Conservation (phyloP, 2,797 vertebrate species). For the Mionectes olivaceus region DNA sequence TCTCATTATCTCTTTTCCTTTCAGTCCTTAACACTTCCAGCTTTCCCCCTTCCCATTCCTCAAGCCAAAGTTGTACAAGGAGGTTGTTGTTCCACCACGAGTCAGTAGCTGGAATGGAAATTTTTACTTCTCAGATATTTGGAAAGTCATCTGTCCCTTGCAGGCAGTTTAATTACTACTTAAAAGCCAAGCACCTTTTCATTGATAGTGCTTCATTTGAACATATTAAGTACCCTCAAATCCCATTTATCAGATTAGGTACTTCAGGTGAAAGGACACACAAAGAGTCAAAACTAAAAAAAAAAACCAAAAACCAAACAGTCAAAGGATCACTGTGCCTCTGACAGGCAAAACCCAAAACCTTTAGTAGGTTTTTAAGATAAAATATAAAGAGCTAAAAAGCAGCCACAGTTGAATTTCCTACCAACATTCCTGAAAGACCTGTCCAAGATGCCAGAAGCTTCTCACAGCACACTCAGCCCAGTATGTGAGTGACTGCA, state of each 20-base stretch:
- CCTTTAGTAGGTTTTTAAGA: background rate
- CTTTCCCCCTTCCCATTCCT: background rate
- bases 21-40: background rate
- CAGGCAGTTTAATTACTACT: background rate
- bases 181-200: background rate
- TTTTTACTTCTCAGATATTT: background rate
- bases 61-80: background rate
- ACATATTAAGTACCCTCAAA: background rate
- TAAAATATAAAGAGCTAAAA: background rate
- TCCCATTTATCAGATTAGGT: background rate
- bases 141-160: background rate
- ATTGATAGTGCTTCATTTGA: fast-evolving
- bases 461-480: background rate
- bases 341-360: background rate
- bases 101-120: background rate
- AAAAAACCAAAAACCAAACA: background rate
- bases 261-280: background rate
- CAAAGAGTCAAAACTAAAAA: background rate
- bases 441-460: background rate
- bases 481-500: background rate
- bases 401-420: background rate
- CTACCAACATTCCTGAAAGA: background rate
- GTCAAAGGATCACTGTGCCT: background rate
- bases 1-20: background rate
- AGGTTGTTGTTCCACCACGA: background rate